Evolutionary conservation across 2,888 invertebrate species (phyloP), one percentile per base, ranked within the genome.

Genomic region (Electrophaes corylata): DNA sequence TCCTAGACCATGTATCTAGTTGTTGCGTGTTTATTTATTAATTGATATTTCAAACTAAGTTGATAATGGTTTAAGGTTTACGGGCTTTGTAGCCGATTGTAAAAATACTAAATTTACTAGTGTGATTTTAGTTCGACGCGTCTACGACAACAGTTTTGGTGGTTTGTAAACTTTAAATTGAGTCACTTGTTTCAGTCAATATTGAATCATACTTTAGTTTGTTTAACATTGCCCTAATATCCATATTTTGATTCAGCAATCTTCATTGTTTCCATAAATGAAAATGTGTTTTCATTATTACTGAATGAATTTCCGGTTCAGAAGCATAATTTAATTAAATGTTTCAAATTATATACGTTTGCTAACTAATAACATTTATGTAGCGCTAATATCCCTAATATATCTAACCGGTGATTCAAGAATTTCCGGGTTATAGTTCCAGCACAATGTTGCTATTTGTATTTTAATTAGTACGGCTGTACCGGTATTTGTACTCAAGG

Each of bases 381-480:
- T 64, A 64, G 55, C 60, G 11, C 40, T 69, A 66, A 66, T 70
- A 46, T 29, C 35, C 19, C 19, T 55, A 71, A 67, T 68, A 61
- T 53, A 45, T 57, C 69, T 74, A 77, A 75, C 67, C 61, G 58
- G 53, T 69, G 64, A 72, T 70, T 71, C 71, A 66, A 69, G 61
- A 39, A 63, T 65, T 54, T 64, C 69, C 66, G 68, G 61, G 65
- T 67, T 63, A 58, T 59, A 60, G 51, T 65, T 62, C 49, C 57
- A 57, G 67, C 60, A 81, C 79, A 82, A 77, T 76, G 76, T 68
- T 68, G 64, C 75, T 78, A 78, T 84, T 84, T 78, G 77, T 75
- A 74, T 71, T 75, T 80, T 78, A 80, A 84, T 84, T 84, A 84
- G 81, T 76, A 66, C 70, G 71, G 68, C 72, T 73, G 72, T 76